Evolutionary conservation across 2,113 vertebrate species (phyloP), one percentile per base, ranked within the genome.

Genomic region (Sarotherodon lohbergeri): DNA sequence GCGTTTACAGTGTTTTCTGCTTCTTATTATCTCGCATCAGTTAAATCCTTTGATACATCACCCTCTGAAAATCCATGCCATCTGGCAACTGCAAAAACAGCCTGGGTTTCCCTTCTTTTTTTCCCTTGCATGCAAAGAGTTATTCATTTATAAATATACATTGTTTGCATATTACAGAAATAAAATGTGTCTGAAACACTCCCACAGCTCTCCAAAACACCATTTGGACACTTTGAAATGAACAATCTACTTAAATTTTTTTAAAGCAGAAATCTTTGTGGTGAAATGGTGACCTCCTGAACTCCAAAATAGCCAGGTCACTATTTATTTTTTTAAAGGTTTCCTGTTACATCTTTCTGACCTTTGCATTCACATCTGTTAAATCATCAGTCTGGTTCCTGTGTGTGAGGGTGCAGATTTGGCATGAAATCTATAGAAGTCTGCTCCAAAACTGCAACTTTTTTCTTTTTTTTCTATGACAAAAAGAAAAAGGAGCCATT

Each of bases 301-400:
- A 29, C 41, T 73, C 41, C 9, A 73, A 17, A 73, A 48, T 27
- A 24, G 68, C 22, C 13, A 10, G 22, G 68, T 73, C 41, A 48
- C 39, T 46, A 11, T 66, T 66, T n/a, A 0, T 12, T 4, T 2
- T 3, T 2, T 39, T 0, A 1, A n/a, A 5, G 2, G 41, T 76
- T 76, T 48, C 41, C 68, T 48, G 68, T 46, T 27, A 27, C 22
- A 46, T 17, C 6, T 78, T 78, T 78, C 0, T 50, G 24, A 50
- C 71, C 43, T 50, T 19, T 78, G 41, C 9, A 78, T 12, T 78
- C 71, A 29, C 2, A 32, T 78, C 16, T 7, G 1, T 50, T 50
- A 29, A 32, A 50, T 78, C 43, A 29, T 29, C 32, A 8, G 5
- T 16, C 46, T 78, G 27, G 6, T 13, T 78, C 71, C 43, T 50